phyloP scores from a whole-genome alignment of 2,888 invertebrate genomes.

The Amorpha juglandis region DNA sequence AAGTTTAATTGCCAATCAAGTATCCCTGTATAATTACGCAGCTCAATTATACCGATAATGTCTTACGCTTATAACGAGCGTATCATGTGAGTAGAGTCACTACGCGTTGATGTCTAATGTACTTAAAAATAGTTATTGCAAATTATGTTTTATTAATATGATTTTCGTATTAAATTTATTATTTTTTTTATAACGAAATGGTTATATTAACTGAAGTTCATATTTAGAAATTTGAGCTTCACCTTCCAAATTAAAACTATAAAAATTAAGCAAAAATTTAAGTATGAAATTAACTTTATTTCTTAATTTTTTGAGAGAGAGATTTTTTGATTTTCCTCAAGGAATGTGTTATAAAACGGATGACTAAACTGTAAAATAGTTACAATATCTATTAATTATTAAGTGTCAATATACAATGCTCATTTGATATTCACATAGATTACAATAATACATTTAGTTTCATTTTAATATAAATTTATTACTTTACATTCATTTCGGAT shows the following conservation, averaged over 20 bases:
- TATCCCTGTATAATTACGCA: conserved; percentile 32
- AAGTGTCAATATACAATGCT: background rate
- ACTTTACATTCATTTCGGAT: conserved; percentile 1
- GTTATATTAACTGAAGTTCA: background rate
- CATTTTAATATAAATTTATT: conserved; percentile 4
- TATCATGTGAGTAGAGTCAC: too few relatives aligned
- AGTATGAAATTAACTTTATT: too few relatives aligned
- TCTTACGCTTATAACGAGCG: background rate
- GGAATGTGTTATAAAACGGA: background rate
- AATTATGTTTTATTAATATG: background rate
- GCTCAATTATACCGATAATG: conserved; percentile 25
- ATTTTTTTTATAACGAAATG: background rate
- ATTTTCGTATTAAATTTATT: background rate
- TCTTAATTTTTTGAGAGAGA: too few relatives aligned
- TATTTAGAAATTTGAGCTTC: too few relatives aligned
- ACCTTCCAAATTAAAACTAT: too few relatives aligned
- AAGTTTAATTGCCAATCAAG: conserved; percentile 38
- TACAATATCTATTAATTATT: conserved; percentile 3
- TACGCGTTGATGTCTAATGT: conserved; percentile 25
- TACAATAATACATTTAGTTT: conserved; percentile 2
- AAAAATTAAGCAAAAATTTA: too few relatives aligned
- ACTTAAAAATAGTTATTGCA: background rate
- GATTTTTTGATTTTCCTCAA: too few relatives aligned
- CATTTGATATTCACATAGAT: conserved; percentile 1
- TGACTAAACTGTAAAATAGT: background rate